Percentiles rank a stretch among this genome's conserved stretches.
These are phyloP conservation scores for Aegithalos caudatus DNA, from an alignment of 2,113 vertebrate genomes.

Conservation along the genomic window DNA sequence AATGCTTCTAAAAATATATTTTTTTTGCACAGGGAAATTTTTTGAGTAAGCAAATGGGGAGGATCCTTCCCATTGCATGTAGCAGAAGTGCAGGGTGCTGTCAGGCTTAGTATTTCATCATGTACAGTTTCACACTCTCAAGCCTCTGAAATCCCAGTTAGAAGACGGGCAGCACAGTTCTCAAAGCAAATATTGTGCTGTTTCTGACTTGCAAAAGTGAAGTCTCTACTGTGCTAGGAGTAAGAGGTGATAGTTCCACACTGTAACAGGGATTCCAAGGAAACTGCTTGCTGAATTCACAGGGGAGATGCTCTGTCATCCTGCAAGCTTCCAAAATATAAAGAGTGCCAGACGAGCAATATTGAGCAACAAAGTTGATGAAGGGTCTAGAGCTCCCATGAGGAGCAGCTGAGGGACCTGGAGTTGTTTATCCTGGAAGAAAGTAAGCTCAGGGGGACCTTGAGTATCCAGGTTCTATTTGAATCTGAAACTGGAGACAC, in stretches of 20 bases:
- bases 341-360: background rate
- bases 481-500: background rate
- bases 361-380: background rate
- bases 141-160: background rate
- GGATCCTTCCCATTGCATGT: background rate
- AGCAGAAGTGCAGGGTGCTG: background rate
- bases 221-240: background rate
- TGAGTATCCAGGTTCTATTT: background rate
- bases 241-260: background rate
- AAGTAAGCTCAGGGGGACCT: background rate
- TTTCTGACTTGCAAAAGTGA: background rate
- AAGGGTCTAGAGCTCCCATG: background rate
- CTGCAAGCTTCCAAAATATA: background rate
- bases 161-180: background rate
- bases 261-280: fast-evolving
- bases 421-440: background rate
- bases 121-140: background rate
- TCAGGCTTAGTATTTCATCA: background rate
- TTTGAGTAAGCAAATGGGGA: background rate
- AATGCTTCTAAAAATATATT: background rate
- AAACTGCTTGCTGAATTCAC: background rate
- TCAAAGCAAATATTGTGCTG: background rate
- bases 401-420: background rate
- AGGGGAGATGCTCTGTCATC: background rate
- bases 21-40: background rate